Evolutionary conservation across 2,113 vertebrate species (phyloP), one percentile per base, ranked within the genome.

Genomic region (Notiomystis cincta): DNA sequence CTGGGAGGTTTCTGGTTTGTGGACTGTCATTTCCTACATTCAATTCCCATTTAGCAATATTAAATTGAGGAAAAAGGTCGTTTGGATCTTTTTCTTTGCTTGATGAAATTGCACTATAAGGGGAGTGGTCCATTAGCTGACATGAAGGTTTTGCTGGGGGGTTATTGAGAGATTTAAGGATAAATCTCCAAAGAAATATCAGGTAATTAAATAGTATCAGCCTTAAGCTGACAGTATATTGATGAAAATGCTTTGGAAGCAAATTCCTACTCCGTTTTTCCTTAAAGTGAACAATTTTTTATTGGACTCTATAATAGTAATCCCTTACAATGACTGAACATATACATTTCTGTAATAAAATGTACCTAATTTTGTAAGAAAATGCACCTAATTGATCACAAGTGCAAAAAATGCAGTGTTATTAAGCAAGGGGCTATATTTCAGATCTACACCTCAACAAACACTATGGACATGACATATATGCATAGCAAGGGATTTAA

Each of bases 161-260:
- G 97, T 98, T 98, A 97, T 88, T 73, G 65, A 83, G 84, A 96
- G 94, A 95, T 95, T 98, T 97, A 96, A 69, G 90, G 86, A 93
- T 96, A 96, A 97, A 91, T 97, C 77, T 92, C 80, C 40, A 93
- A 89, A 91, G 82, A 92, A 96, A 95, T 47, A 19, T 85, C 66
- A 45, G 69, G 71, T 97, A 97, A 98, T 97, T 97, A 96, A 96
- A 97, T 97, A 69, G 53, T 93, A 97, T 96, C 94, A 95, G 93
- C 62, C 82, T 58, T 93, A 97, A 95, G 45, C 93, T 97, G 95
- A 89, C 62, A 82, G 60, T 58, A 58, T 71, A 48, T 70, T 92
- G 87, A 90, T 86, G 71, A 96, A 95, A 97, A 85, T 35, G 91
- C 87, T 97, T 97, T 95, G 80, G 93, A 97, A 97, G 96, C 79